Percentiles rank a stretch among this genome's conserved stretches.
Conservation (phyloP, 2,888 invertebrate species). For the Tupiocoris notatus region DNA sequence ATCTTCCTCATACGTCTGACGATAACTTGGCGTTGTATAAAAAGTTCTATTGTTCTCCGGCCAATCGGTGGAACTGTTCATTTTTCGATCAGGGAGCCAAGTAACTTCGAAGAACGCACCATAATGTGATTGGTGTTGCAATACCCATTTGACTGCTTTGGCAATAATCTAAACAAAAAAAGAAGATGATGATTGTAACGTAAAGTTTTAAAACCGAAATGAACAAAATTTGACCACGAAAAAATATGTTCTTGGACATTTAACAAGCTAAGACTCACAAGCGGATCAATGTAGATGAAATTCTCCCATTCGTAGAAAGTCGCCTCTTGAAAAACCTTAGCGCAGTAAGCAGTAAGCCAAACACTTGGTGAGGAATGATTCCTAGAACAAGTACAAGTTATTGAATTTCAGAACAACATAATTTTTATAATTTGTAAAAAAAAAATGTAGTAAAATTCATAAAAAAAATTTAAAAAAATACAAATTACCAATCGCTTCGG, state of each 20-base stretch:
- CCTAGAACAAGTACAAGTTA: conserved; percentile 60
- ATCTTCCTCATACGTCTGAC: conserved; percentile 52
- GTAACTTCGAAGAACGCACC: conserved; percentile 89
- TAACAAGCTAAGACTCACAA: conserved; percentile 56
- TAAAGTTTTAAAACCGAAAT: background rate
- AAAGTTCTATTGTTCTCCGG: conserved; percentile 47
- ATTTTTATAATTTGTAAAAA: no score
- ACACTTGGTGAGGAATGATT: conserved; percentile 84
- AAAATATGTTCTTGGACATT: background rate
- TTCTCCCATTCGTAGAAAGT: conserved; percentile 97
- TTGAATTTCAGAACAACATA: background rate
- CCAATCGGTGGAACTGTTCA: conserved; percentile 70
- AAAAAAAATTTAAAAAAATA: no score
- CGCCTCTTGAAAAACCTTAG: conserved; percentile 84
- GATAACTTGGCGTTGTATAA: background rate
- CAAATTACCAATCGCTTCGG: conserved; percentile 81
- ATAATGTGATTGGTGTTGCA: conserved; percentile 77
- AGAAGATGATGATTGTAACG: background rate
- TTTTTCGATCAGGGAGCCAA: conserved; percentile 84
- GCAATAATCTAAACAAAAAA: conserved; percentile 64
- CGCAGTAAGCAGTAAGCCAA: conserved; percentile 90
- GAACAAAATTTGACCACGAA: background rate
- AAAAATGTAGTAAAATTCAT: no score
- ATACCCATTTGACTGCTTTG: conserved; percentile 80
- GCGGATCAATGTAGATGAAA: conserved; percentile 88